Conservation (phyloP, 2,888 invertebrate genomes). For the Oxytorus armatus region DNA sequence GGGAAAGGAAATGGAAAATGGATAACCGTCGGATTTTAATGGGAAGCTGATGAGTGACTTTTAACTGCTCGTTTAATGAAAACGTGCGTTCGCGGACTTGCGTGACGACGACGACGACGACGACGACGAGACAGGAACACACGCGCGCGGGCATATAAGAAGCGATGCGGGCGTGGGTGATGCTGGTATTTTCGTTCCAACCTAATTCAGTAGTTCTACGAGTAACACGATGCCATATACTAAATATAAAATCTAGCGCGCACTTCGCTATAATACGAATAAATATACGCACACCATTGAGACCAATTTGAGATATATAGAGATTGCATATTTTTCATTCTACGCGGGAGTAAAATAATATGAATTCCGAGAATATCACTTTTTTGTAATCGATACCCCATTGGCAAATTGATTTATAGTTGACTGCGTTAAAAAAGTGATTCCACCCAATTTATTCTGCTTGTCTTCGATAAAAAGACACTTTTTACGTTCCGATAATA, state of each 20-base stretch:
- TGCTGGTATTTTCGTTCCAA: slow-evolving; percentile 81
- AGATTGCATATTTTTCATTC: slow-evolving; percentile 3
- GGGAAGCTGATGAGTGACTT: neutral
- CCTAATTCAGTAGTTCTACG: slow-evolving; percentile 83
- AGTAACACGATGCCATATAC: slow-evolving; percentile 81
- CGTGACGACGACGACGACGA: slow-evolving; percentile 45
- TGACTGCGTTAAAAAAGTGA: too few relatives aligned
- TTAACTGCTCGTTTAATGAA: slow-evolving; percentile 21
- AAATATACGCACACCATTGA: slow-evolving; percentile 65
- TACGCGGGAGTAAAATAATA: too few relatives aligned
- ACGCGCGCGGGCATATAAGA: slow-evolving; percentile 62
- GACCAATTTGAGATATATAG: slow-evolving; percentile 45
- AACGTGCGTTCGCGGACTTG: slow-evolving; percentile 16
- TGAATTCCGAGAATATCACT: too few relatives aligned
- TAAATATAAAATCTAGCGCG: slow-evolving; percentile 84
- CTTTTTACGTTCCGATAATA: too few relatives aligned
- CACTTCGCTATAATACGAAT: slow-evolving; percentile 75
- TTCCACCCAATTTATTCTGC: too few relatives aligned
- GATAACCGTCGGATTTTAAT: too few relatives aligned
- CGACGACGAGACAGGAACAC: slow-evolving; percentile 52
- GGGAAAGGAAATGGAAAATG: too few relatives aligned
- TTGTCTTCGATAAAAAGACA: too few relatives aligned
- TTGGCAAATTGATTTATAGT: too few relatives aligned
- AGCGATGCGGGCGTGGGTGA: slow-evolving; percentile 74
- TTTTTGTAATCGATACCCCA: too few relatives aligned